Evolutionary conservation across 2,797 vertebrate genomes (phyloP), one percentile per base, ranked within the genome.

Genomic region (Tragelaphus eurycerus): DNA sequence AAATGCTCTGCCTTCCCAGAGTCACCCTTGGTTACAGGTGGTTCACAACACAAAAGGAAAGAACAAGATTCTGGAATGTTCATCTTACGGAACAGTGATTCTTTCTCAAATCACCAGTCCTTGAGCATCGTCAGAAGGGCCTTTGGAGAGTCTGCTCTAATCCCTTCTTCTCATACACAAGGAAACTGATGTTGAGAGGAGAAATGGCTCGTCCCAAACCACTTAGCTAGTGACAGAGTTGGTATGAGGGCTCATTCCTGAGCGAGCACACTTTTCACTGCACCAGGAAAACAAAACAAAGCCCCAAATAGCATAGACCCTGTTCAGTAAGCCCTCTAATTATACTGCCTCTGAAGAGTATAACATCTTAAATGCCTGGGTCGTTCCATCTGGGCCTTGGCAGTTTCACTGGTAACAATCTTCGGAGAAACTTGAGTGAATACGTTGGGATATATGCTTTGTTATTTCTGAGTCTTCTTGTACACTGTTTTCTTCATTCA

Each of bases 401-500:
- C 17, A 60, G 79, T 79, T 97, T 94, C 60, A 50, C 91, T 19
- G 62, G 90, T 95, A n/a, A 76, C 11, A 96, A 46, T 93, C 89
- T 93, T 91, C 78, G 34, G 60, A 95, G 57, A 95, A 71, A 55
- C 90, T 90, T 81, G 55, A 85, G 74, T 88, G 67, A 97, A 93
- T 95, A 97, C 92, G 94, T 89, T 29, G 82, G 90, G 71, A 92
- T 90, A 17, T 55, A 62, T 55, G 82, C 87, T 74, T 59, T 90
- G 86, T 67, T 95, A 94, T 95, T 97, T 96, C 96, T 93, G 55
- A 79, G 85, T 88, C 78, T 97, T 94, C 86, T 89, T 64, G 89
- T 52, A 88, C 34, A 60, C 71, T 43, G n/a, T 57, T 90, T 96
- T 97, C 88, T 95, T 97, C 93, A 91, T 95, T 96, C 93, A 71